phyloP scores from a whole-genome alignment of 2,113 vertebrate genomes.

The Poeciliopsis occidentalis region DNA sequence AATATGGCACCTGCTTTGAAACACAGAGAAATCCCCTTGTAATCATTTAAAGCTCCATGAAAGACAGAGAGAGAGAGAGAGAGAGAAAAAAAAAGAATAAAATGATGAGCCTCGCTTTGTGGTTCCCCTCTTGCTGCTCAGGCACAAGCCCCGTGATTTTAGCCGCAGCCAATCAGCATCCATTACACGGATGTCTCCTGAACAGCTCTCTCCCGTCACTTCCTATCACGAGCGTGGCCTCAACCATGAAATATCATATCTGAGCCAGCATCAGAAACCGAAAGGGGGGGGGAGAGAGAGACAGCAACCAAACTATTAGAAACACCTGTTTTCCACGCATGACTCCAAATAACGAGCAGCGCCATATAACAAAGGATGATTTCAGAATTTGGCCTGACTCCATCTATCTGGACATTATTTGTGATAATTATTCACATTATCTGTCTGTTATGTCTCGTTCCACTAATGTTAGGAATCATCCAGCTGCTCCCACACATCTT shows the following conservation, averaged over 20 bases:
- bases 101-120: constrained; percentile 48
- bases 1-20: constrained; percentile 73
- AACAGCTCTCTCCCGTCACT: constrained; percentile 69
- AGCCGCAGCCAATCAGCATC: constrained; percentile 75
- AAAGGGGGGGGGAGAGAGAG: constrained; percentile 45
- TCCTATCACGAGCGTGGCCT: constrained; percentile 63
- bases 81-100: not conserved
- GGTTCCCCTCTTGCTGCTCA: constrained; percentile 50
- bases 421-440: constrained; percentile 74
- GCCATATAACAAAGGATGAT: constrained; percentile 71
- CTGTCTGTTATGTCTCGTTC: constrained; percentile 57
- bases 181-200: constrained; percentile 78
- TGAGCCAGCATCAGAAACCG: constrained; percentile 72
- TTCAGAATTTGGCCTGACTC: constrained; percentile 77
- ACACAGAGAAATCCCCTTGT: constrained; percentile 47
- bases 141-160: constrained; percentile 55
- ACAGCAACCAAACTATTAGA: constrained; percentile 71
- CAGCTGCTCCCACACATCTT: not conserved
- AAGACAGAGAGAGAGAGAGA: not conserved
- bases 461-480: constrained; percentile 40
- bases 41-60: constrained; percentile 59
- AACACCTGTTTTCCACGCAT: constrained; percentile 82
- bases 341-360: constrained; percentile 75
- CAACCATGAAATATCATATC: constrained; percentile 81
- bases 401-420: constrained; percentile 76